Evolutionary conservation across 2,888 invertebrate genomes (phyloP).

Genomic region (Drosophila rellima): DNA sequence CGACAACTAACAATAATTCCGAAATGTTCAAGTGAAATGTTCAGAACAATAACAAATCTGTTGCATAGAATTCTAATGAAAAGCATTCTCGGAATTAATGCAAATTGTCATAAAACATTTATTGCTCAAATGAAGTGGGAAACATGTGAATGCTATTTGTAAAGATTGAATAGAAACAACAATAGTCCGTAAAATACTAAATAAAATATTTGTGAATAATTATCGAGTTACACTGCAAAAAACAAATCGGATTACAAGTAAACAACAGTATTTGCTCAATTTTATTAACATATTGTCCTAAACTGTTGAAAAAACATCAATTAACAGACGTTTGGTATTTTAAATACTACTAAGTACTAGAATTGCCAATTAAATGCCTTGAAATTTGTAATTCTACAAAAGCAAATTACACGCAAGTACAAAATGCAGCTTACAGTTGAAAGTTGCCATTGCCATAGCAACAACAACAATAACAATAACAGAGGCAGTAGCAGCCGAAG

Average conservation of each 20-base stretch:
- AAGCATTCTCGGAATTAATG: conserved; percentile 3
- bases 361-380: conserved; percentile 35
- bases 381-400: conserved; percentile 24
- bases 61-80: conserved; percentile 7
- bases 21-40: not conserved
- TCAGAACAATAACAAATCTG: conserved; percentile 1
- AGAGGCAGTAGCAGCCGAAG: conserved; percentile 25
- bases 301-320: conserved; percentile 20
- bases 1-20: not conserved
- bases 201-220: conserved; percentile 3
- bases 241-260: not conserved
- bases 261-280: not conserved
- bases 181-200: conserved; percentile 9
- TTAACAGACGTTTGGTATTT: conserved; percentile 15
- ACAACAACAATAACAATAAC: conserved; percentile 48
- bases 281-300: not conserved
- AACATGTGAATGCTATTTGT: conserved; percentile 3
- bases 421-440: conserved; percentile 51
- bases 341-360: conserved; percentile 9
- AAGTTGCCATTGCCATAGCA: conserved; percentile 64
- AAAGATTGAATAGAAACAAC: not conserved
- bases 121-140: conserved; percentile 1
- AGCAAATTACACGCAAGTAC: conserved; percentile 24
- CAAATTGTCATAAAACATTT: conserved; percentile 8
- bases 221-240: not conserved